phyloP scores from a whole-genome alignment of 2,797 vertebrate species.

The Thalassophryne amazonica region DNA sequence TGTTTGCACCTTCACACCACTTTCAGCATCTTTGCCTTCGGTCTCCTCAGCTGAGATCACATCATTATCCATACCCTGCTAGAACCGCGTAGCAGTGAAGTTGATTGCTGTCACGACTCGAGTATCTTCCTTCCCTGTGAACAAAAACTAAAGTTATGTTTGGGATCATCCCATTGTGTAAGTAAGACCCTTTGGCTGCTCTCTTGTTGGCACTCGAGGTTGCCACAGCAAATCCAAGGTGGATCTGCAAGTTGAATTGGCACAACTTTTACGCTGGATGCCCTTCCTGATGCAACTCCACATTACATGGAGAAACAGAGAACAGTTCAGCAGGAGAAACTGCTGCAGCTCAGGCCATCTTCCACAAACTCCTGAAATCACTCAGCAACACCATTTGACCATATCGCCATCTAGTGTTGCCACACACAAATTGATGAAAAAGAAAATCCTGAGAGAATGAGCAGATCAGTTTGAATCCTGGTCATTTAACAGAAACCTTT shows the following conservation, averaged over 20 bases:
- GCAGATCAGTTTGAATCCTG: background rate
- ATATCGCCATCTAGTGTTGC: constrained; percentile 75
- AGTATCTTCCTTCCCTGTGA: constrained; percentile 39
- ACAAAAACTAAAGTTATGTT: background rate
- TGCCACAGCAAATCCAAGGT: no score
- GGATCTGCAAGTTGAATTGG: no score
- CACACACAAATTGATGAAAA: constrained; percentile 6
- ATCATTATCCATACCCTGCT: constrained; percentile 60
- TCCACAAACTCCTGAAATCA: background rate
- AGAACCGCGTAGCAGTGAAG: constrained; percentile 2
- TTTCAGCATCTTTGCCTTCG: constrained; percentile 31
- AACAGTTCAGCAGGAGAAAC: no score
- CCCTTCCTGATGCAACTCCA: no score
- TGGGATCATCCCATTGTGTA: background rate
- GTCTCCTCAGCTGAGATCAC: constrained; percentile 43
- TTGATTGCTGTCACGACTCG: constrained; percentile 1
- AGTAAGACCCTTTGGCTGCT: no score
- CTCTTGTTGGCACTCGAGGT: no score
- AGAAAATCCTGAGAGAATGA: background rate
- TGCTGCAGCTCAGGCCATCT: no score
- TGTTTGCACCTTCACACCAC: constrained; percentile 25
- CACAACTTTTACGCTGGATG: no score
- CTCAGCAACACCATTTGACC: background rate
- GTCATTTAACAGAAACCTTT: background rate
- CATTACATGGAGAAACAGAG: no score